phyloP scores from a whole-genome alignment of 2,888 invertebrate species.

The Clistopyga incitator region DNA sequence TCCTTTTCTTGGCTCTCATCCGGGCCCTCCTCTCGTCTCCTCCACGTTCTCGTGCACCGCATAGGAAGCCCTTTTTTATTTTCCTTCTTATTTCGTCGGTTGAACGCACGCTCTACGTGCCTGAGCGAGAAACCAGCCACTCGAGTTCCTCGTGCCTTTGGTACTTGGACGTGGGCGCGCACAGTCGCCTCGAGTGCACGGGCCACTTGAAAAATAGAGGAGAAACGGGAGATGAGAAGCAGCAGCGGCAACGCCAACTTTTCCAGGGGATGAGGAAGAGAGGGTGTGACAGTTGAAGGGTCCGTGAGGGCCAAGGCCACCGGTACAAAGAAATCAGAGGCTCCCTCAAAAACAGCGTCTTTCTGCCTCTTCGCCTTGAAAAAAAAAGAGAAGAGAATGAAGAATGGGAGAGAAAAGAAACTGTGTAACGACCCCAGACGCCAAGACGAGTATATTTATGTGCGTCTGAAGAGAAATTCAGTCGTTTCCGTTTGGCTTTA shows the following conservation, averaged over 20 bases:
- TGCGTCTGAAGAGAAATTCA: no score
- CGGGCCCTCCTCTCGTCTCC: background rate
- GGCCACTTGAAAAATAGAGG: conserved; percentile 55
- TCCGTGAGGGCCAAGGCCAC: conserved; percentile 44
- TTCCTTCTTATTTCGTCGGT: background rate
- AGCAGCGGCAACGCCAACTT: conserved; percentile 13
- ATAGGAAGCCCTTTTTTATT: conserved; percentile 23
- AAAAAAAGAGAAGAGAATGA: background rate
- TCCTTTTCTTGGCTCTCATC: conserved; percentile 19
- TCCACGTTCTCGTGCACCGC: background rate
- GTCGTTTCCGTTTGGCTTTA: no score
- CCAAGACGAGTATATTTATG: background rate
- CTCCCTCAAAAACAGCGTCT: background rate
- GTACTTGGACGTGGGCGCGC: conserved; percentile 15
- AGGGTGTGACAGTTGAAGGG: conserved; percentile 20
- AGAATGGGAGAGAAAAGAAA: background rate
- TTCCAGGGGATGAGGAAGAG: background rate
- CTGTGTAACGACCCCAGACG: background rate
- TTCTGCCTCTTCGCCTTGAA: background rate
- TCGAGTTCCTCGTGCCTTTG: conserved; percentile 44
- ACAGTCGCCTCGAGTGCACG: conserved; percentile 47
- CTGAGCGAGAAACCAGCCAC: conserved; percentile 46
- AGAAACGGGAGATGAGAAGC: conserved; percentile 25
- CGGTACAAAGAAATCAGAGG: conserved; percentile 48
- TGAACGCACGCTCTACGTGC: conserved; percentile 55